Evolutionary conservation across 1,140 invertebrate species (phyloP), one percentile per base, ranked within the genome.

Genomic region (Microvelia longipes): DNA sequence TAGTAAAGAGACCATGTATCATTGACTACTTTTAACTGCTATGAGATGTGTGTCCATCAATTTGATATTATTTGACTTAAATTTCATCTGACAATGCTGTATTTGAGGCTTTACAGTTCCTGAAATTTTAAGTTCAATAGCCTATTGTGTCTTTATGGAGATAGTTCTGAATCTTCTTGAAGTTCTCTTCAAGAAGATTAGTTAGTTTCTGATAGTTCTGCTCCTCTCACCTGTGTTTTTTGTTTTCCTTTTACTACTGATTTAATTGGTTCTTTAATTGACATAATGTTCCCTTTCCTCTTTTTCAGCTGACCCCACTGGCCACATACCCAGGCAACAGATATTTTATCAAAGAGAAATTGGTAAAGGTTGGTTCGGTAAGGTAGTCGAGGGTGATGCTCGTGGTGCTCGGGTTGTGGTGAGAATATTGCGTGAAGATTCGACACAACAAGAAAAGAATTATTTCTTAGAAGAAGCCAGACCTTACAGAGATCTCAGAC

Each of bases 351-450:
- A 93, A 0, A 84, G 86, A 74, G 91, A 93, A 80, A 83, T 93
- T 65, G 91, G 91, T 2, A 85, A 85, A 75, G 91, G 91, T 27
- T 93, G 91, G 91, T 95, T 93, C 82, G 92, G 92, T 60, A 87
- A 88, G 79, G 88, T 89, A 2, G 85, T 92, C 2, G 86, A 90
- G 76, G 88, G 88, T 28, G 85, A 87, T 75, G 87, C 87, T 0
- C 82, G 85, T 70, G 80, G 84, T 29, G 75, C 64, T 65, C 73
- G 76, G 72, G 83, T 87, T 1, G 83, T 90, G 27, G 88, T 91
- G 0, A 84, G 88, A 75, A 88, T 90, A 67, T 79, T 91, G 1
- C 83, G 86, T 19, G 88, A 89, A 74, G 88, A 89, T 75, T 88
- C 89, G 5, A 83, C 83, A 2, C 80, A 81, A 1, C 79, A 81